Evolutionary conservation across 2,888 invertebrate genomes (phyloP).

Genomic region (Zaprionus bogoriensis): DNA sequence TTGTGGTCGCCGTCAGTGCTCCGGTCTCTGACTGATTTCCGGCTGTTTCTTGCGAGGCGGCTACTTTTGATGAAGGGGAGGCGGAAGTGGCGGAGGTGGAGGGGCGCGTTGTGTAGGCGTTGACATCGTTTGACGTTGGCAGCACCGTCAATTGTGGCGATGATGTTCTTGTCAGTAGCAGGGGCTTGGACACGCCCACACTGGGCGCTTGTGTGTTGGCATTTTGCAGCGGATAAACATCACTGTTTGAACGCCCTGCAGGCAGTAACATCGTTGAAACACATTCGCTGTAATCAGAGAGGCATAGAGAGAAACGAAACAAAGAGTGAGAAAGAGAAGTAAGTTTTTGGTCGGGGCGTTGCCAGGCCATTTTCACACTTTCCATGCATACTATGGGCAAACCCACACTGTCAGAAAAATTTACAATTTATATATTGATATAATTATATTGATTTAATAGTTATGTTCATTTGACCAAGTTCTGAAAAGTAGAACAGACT

Average conservation of each 20-base stretch:
- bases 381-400: conserved; percentile 12
- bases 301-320: not conserved
- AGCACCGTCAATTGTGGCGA: conserved; percentile 69
- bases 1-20: conserved; percentile 43
- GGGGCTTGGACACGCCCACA: conserved; percentile 57
- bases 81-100: conserved; percentile 5
- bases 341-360: conserved; percentile 11
- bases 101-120: conserved; percentile 48
- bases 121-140: conserved; percentile 54
- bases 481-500: no score
- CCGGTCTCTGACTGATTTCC: conserved; percentile 72
- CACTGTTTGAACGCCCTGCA: conserved; percentile 82
- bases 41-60: conserved; percentile 49
- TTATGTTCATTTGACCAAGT: no score
- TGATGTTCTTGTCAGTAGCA: conserved; percentile 75
- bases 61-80: not conserved
- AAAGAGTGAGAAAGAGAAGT: conserved; percentile 7
- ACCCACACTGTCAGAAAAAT: not conserved
- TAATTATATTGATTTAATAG: no score
- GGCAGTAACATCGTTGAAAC: conserved; percentile 82
- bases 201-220: conserved; percentile 47
- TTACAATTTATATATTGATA: not conserved
- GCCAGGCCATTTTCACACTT: conserved; percentile 51
- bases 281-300: conserved; percentile 73
- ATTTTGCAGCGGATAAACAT: conserved; percentile 79